Evolutionary conservation across 2,888 invertebrate species (phyloP).

Genomic region (Tupiocoris notatus): DNA sequence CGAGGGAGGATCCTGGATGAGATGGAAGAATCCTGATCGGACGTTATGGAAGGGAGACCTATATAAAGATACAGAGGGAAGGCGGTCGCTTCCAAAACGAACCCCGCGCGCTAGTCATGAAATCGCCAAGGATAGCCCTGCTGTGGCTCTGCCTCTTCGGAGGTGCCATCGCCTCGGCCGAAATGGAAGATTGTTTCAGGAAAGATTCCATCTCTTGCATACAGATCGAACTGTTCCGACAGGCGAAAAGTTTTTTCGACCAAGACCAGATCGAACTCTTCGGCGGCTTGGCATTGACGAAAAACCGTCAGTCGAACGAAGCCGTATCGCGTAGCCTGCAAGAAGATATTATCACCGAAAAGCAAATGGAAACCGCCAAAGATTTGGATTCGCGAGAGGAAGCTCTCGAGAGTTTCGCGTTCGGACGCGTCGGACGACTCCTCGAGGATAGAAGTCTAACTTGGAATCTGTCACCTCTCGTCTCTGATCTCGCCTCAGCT

Average conservation of each 20-base stretch:
- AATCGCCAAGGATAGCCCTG: not conserved
- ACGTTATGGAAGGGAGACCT: not conserved
- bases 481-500: conserved; percentile 54
- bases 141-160: conserved; percentile 1
- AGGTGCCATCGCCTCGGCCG: conserved; percentile 6
- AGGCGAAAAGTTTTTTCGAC: conserved; percentile 61
- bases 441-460: conserved; percentile 60
- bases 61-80: not conserved
- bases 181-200: conserved; percentile 59
- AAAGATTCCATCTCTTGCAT: conserved; percentile 66
- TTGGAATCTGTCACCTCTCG: conserved; percentile 56
- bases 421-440: conserved; percentile 58
- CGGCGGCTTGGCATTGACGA: conserved; percentile 57
- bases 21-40: not conserved
- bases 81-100: not conserved
- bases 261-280: conserved; percentile 60
- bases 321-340: conserved; percentile 56
- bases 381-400: conserved; percentile 59
- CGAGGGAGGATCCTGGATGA: not conserved
- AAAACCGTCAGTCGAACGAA: conserved; percentile 50
- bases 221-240: conserved; percentile 60
- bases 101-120: conserved; percentile 20
- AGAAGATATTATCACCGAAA: conserved; percentile 57
- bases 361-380: conserved; percentile 53
- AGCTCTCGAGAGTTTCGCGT: conserved; percentile 61